Percentiles rank a stretch among this genome's conserved stretches.
Evolutionary conservation across 2,888 invertebrate genomes (phyloP).

Genomic region (Encarsia formosa): DNA sequence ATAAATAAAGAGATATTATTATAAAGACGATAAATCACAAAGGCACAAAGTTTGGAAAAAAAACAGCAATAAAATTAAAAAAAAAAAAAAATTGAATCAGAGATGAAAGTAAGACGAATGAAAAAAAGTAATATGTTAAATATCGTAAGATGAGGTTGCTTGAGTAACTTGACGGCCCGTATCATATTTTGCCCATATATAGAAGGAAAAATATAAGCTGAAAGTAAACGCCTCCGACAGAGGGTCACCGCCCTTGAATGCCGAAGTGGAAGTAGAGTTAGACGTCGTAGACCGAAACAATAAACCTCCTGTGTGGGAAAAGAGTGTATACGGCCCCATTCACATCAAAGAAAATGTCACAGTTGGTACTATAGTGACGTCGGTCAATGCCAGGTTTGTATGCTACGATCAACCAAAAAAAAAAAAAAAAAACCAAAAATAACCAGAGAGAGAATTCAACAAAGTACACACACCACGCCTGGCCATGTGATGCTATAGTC

Average conservation of each 20-base stretch:
- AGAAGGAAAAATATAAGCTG: slow-evolving; percentile 95
- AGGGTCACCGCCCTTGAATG: slow-evolving; percentile 86
- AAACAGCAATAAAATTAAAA: slow-evolving; percentile 21
- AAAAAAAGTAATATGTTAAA: slow-evolving; percentile 27
- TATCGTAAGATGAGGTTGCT: slow-evolving; percentile 45
- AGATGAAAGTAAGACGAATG: slow-evolving; percentile 31
- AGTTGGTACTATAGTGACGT: slow-evolving; percentile 97
- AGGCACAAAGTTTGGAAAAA: slow-evolving; percentile 13
- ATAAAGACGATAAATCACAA: slow-evolving; percentile 7
- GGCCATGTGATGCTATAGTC: slow-evolving; percentile 41
- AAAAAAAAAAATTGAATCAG: slow-evolving; percentile 28
- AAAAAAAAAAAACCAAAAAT: slow-evolving; percentile 5
- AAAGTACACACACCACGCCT: slow-evolving; percentile 48
- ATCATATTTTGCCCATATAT: slow-evolving; percentile 61
- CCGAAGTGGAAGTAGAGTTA: slow-evolving; percentile 96
- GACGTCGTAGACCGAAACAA: slow-evolving; percentile 98
- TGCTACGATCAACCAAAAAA: slow-evolving; percentile 40
- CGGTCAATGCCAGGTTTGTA: slow-evolving; percentile 97
- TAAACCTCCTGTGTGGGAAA: slow-evolving; percentile 96
- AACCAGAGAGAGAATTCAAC: slow-evolving; percentile 39
- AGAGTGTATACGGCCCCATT: slow-evolving; percentile 93
- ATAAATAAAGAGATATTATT: not conserved
- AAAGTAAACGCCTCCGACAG: slow-evolving; percentile 95
- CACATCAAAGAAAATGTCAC: slow-evolving; percentile 98
- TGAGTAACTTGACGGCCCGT: slow-evolving; percentile 64